Conservation (phyloP, 2,113 vertebrate species). For the Mus spicilegus region DNA sequence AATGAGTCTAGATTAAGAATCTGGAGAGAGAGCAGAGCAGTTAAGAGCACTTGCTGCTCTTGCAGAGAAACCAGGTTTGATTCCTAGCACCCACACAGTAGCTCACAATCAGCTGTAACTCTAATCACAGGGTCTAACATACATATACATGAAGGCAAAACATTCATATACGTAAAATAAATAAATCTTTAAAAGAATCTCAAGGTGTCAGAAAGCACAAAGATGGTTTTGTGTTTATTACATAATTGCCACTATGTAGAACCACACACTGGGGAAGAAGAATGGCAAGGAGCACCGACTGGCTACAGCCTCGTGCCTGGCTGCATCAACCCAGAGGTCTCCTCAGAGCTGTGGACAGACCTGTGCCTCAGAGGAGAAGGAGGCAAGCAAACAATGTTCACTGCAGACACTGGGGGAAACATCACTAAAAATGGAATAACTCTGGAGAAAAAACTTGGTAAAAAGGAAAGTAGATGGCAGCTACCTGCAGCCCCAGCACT, state of each 20-base stretch:
- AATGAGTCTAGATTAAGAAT: constrained; percentile 25
- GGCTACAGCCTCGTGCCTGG: too few species aligned
- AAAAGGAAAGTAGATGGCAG: constrained; percentile 13
- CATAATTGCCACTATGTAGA: background rate
- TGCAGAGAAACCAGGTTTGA: background rate
- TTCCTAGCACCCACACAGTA: background rate
- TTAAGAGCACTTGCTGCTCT: background rate
- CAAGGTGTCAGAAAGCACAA: background rate
- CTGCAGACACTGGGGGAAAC: constrained; percentile 4
- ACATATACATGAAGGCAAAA: background rate
- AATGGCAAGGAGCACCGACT: too few species aligned
- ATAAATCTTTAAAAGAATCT: background rate
- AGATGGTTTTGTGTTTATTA: background rate
- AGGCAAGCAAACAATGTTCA: background rate
- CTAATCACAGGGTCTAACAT: background rate
- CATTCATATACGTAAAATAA: background rate
- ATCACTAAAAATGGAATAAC: background rate
- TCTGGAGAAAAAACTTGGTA: background rate
- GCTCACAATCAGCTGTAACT: background rate
- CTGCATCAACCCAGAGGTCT: background rate
- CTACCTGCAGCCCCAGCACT: background rate
- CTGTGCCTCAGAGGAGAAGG: background rate
- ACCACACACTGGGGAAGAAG: background rate
- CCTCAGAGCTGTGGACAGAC: background rate
- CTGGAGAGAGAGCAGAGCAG: background rate